Evolutionary conservation across 2,113 vertebrate genomes (phyloP), one percentile per base, ranked within the genome.

Genomic region (Trichomycterus rosablanca): DNA sequence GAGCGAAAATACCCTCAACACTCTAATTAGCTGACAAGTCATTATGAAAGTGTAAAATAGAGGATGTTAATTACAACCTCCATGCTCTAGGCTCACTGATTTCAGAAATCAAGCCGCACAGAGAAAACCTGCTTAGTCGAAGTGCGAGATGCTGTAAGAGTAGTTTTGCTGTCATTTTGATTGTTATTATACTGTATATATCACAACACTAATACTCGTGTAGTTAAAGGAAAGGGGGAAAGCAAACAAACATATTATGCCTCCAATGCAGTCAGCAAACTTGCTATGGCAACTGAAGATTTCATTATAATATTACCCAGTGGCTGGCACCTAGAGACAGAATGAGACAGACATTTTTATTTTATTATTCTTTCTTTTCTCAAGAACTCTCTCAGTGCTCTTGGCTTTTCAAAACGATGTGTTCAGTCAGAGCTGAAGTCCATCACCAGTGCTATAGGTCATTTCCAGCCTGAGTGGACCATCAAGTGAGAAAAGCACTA

Each of bases 251-350:
- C 39, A n/a, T n/a, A n/a, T n/a, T n/a, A n/a, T n/a, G n/a, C n/a
- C n/a, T n/a, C n/a, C n/a, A 8, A 20, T 26, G 16, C 30, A 14
- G 22, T 19, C 4, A 48, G 10, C 26, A n/a, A 14, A 14, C 32
- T 49, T 6, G 16, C 58, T 39, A 39, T 48, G 59, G 34, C 12
- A n/a, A 50, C 22, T 50, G 43, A 37, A 7, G 10, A 34, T 61
- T 61, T 61, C 34, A 23, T 50, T 49, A 28, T 22, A 42, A 62
- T 40, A 51, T 51, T 42, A 28, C 22, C 26, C 42, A 62, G 51
- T 51, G 34, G 18, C n/a, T 28, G 26, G 32, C 59, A 61, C 22
- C 11, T 14, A 18, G 22, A 20, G 40, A n/a, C n/a, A n/a, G n/a
- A n/a, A n/a, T n/a, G n/a, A n/a, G n/a, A n/a, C n/a, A n/a, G n/a